Base-by-base conservation (phyloP, 2,113 vertebrate genomes). In the Charina bottae region DNA sequence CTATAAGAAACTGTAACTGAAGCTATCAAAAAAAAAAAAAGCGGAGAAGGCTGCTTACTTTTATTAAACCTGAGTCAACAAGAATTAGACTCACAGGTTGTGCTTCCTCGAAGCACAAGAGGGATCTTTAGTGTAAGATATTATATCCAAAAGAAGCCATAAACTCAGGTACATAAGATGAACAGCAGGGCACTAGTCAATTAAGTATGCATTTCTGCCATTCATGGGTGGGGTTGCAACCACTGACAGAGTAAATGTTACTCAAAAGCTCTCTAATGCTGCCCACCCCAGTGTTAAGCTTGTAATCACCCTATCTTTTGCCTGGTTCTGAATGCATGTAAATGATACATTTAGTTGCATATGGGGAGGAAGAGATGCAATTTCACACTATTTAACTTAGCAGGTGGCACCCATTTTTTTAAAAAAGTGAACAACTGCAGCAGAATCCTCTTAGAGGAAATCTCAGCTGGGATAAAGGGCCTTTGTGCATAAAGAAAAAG, bases 101-200 rank as follows among this genome's bases (percentile, higher is more conserved):
- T 85, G 83, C 37, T 37, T 89, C 56, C 37, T 19, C 7, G 58
- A 78, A 91, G 28, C 68, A 26, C 62, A 85, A 59, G 83, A 53
- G 26, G 2, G 56, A 64, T 54, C 59, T 17, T 11, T 72, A 94
- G 37, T 84, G 2, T 90, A 88, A 92, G 90, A 60, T n/a, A 89
- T 89, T 87, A 56, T 90, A 83, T 15, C 88, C 8, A 53, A 93
- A 94, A 91, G 0, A 9, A 0, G 23, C 28, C 54, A 86, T 90
- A 96, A 95, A 95, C 87, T 54, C 26, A 93, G 87, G 17, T 53
- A 89, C 15, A 89, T 94, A 88, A 85, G n/a, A 93, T 62, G 64
- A 7, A 92, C 9, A 84, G 10, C 21, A 90, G 59, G 72, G 33
- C 7, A 53, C 0, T 9, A 78, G 3, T 88, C 95, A 95, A 95